Evolutionary conservation across 1,140 invertebrate genomes (phyloP), one percentile per base, ranked within the genome.

Genomic region (Hypsibius dujardini): DNA sequence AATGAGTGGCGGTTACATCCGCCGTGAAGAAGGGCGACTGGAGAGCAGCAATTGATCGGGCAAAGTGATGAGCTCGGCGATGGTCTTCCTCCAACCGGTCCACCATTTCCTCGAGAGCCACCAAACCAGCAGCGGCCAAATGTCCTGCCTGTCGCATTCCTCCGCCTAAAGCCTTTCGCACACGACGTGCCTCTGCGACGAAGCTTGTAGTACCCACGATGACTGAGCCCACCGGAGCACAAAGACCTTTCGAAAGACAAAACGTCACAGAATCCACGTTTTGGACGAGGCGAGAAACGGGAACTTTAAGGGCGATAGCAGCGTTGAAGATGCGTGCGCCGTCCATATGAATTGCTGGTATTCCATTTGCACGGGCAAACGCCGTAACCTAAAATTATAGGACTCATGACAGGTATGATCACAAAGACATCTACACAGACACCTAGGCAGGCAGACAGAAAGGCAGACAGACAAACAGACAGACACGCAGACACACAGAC

Each of bases 291-390:
- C 86, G 80, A 47, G 81, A 77, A 0, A 85, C 83, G 0, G 86
- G 77, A 42, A 87, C 80, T 15, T 84, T 82, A 1, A 86, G 80
- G 40, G 84, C 83, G 7, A 86, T 81, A 0, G 86, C 84, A 1
- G 92, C 92, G 79, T 96, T 95, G 81, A 94, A 87, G n/a, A 97
- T 75, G 70, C 94, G 80, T 0, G 94, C 92, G 2, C 94, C 94
- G 78, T 98, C 94, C 85, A 95, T 85, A 78, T 98, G 94, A 1
- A 94, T 76, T 7, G 62, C 62, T 0, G 84, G 82, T 1, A 95
- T 77, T 15, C 84, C 80, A 76, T 85, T 75, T 28, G 28, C 28
- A 28, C 28, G 28, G 28, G 28, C 28, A 28, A 28, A 28, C n/a
- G 7, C n/a, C 7, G 50, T 56, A n/a, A 28, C 28, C 28, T 28